Conservation (phyloP, 1,140 invertebrate species). For the Euwallacea fornicatus region DNA sequence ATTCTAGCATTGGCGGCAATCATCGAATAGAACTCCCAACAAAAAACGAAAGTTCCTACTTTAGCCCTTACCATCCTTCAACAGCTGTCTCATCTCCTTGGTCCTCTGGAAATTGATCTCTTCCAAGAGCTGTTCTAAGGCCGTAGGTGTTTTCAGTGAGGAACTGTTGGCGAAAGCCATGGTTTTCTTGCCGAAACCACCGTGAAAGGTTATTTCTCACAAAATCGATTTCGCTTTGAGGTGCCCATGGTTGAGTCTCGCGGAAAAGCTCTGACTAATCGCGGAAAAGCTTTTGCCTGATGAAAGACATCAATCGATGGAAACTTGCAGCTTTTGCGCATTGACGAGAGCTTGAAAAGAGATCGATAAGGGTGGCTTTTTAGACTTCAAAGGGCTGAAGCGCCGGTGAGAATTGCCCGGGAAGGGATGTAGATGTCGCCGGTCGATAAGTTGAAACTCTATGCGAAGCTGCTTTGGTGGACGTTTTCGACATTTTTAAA, state of each 20-base stretch:
- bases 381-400: background rate
- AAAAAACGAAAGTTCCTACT: constrained; percentile 2
- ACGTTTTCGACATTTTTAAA: no score
- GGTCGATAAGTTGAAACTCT: no score
- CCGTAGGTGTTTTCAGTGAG: constrained; percentile 67
- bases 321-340: background rate
- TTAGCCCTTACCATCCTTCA: constrained; percentile 73
- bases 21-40: background rate
- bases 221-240: background rate
- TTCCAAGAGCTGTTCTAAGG: constrained; percentile 80
- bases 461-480: no score
- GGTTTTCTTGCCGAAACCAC: background rate
- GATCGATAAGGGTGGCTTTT: background rate
- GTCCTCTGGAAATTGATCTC: constrained; percentile 89
- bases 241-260: background rate
- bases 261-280: constrained; percentile 5
- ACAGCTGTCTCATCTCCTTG: constrained; percentile 83
- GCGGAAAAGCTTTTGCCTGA: constrained; percentile 4
- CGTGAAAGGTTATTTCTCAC: no score
- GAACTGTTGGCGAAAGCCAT: constrained; percentile 65
- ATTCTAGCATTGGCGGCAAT: no score
- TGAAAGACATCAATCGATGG: background rate
- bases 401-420: no score
- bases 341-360: background rate
- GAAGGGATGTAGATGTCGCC: no score